These are phyloP conservation scores for Hydrotaea cyrtoneurina DNA, from an alignment of 2,888 invertebrate genomes.

Conservation along the genomic window DNA sequence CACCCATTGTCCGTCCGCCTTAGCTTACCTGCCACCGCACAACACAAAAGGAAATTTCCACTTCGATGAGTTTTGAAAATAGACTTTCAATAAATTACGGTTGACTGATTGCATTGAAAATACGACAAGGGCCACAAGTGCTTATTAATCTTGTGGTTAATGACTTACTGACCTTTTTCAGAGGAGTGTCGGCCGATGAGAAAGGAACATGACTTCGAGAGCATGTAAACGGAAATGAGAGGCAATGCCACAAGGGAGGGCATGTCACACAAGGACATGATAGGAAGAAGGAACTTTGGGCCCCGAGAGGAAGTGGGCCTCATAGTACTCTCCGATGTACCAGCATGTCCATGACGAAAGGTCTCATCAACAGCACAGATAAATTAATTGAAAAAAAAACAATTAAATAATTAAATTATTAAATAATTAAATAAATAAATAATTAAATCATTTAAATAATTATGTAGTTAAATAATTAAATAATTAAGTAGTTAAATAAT, in stretches of 20 bases:
- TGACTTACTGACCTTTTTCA: not conserved
- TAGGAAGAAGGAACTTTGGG: too few relatives aligned
- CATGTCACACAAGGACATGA: not conserved
- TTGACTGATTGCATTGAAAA: not conserved
- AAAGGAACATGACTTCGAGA: too few relatives aligned
- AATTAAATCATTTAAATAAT: not conserved
- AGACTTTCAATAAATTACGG: slow-evolving; percentile 3
- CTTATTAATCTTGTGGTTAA: not conserved
- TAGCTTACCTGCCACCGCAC: not conserved
- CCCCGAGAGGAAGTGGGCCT: too few relatives aligned
- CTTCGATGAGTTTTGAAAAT: slow-evolving; percentile 2
- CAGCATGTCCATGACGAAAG: too few relatives aligned
- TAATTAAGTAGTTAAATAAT: too few relatives aligned
- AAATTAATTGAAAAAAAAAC: too few relatives aligned
- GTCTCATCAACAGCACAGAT: too few relatives aligned
- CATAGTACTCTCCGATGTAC: too few relatives aligned
- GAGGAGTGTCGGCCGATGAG: not conserved
- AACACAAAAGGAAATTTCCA: slow-evolving; percentile 13
- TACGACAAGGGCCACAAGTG: not conserved
- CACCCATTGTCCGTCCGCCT: not conserved
- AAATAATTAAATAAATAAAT: too few relatives aligned
- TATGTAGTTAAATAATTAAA: too few relatives aligned
- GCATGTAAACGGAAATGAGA: not conserved
- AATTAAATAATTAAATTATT: too few relatives aligned
- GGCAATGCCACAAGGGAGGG: not conserved